phyloP scores from a whole-genome alignment of 2,113 vertebrate genomes.

The Daboia siamensis region DNA sequence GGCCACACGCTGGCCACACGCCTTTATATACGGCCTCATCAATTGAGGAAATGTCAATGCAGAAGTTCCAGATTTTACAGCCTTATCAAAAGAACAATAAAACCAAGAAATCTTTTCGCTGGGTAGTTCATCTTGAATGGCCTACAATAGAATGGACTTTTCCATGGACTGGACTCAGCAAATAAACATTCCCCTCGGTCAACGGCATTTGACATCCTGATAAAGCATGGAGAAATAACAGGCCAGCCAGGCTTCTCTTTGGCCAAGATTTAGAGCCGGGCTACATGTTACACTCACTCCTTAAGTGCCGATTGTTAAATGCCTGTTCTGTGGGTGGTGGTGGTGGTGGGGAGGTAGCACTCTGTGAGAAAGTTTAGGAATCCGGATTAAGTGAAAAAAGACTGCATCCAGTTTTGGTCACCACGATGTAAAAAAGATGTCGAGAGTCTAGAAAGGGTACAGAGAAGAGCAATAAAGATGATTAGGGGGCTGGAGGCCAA shows the following conservation, averaged over 20 bases:
- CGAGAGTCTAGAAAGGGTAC: too few species aligned
- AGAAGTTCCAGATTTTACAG: not conserved
- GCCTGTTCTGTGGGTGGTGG: not conserved
- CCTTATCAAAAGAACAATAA: slow-evolving; percentile 11
- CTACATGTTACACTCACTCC: not conserved
- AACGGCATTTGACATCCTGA: not conserved
- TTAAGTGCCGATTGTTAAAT: not conserved
- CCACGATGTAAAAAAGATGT: too few species aligned
- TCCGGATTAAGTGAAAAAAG: not conserved
- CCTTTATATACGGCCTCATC: not conserved
- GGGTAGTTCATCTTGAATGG: not conserved
- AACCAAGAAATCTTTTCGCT: not conserved
- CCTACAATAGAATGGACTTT: not conserved
- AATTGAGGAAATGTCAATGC: not conserved
- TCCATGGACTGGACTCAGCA: not conserved
- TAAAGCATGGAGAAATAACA: not conserved
- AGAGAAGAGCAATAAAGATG: too few species aligned
- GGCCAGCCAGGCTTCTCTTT: not conserved
- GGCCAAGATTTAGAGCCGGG: not conserved
- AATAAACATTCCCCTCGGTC: not conserved
- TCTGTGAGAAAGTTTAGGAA: not conserved
- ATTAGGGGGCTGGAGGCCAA: too few species aligned
- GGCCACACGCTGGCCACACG: not conserved
- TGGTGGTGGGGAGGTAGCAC: too few species aligned
- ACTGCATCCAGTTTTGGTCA: too few species aligned